A percentile compares a stretch with the other conserved stretches of the same genome.
phyloP scores from a whole-genome alignment of 2,113 vertebrate genomes.

The Damaliscus lunatus region DNA sequence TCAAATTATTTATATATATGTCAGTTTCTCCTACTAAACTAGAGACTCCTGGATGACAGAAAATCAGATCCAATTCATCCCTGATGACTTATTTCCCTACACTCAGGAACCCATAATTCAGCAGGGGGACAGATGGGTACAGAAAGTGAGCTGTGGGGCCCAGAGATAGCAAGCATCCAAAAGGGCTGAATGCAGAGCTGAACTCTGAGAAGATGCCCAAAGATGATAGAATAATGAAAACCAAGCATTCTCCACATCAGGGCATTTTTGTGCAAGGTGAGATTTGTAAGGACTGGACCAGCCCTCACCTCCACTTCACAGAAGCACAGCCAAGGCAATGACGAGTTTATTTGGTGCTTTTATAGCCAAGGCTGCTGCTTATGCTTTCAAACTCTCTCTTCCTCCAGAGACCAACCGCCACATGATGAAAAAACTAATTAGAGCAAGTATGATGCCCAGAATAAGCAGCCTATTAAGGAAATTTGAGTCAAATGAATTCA shows the following conservation, averaged over 20 bases:
- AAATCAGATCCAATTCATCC: conserved; percentile 8
- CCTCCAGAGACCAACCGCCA: conserved; percentile 48
- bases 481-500: conserved; percentile 51
- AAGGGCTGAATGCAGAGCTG: not conserved
- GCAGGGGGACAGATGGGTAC: not conserved
- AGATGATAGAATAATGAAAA: not conserved
- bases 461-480: conserved; percentile 59
- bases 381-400: not conserved
- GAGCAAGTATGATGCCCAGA: conserved; percentile 43
- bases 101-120: conserved; percentile 25
- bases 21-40: not conserved
- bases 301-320: not conserved
- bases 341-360: not conserved
- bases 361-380: not conserved
- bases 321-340: not conserved
- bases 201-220: not conserved
- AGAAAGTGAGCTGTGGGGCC: not conserved
- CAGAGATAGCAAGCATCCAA: not conserved
- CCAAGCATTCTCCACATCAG: rapidly evolving
- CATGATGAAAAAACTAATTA: conserved; percentile 68
- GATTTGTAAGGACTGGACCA: not conserved
- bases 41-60: not conserved
- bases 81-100: not conserved
- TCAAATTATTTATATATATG: not conserved
- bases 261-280: not conserved